Evolutionary conservation across 2,113 vertebrate species (phyloP).

Genomic region (Mola mola): DNA sequence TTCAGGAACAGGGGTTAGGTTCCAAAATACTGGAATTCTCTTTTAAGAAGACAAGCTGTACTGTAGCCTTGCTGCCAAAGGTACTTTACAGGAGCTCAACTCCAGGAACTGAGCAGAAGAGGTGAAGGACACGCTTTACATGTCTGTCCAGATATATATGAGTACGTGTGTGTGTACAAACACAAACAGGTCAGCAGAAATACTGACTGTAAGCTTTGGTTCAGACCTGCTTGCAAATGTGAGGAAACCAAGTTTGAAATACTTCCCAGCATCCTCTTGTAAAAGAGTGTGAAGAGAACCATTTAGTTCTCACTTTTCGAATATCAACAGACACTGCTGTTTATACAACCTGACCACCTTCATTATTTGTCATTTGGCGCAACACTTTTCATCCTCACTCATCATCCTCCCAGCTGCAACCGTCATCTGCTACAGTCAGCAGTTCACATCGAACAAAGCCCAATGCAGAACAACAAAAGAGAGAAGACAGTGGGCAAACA

Average conservation of each 20-base stretch:
- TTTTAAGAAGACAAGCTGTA: conserved; percentile 62
- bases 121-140: conserved; percentile 41
- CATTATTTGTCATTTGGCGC: conserved; percentile 38
- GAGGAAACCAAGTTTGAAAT: neutral
- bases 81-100: conserved; percentile 54
- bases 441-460: conserved; percentile 71
- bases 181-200: conserved; percentile 9
- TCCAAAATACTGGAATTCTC: conserved; percentile 47
- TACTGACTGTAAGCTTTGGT: conserved; percentile 13
- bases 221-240: neutral
- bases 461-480: conserved; percentile 64
- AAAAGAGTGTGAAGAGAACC: neutral
- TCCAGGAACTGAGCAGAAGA: conserved; percentile 39
- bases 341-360: conserved; percentile 34
- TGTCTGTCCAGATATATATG: conserved; percentile 25
- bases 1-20: conserved; percentile 14
- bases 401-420: conserved; percentile 67
- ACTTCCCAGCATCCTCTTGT: neutral
- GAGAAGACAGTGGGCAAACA: conserved; percentile 75
- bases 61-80: conserved; percentile 55
- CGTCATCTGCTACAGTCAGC: conserved; percentile 63
- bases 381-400: conserved; percentile 52
- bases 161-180: conserved; percentile 19
- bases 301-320: conserved; percentile 22
- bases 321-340: conserved; percentile 19